A percentile compares a stretch with the other conserved stretches of the same genome.
phyloP scores from a whole-genome alignment of 2,888 invertebrate genomes.

The Clivina fossor region DNA sequence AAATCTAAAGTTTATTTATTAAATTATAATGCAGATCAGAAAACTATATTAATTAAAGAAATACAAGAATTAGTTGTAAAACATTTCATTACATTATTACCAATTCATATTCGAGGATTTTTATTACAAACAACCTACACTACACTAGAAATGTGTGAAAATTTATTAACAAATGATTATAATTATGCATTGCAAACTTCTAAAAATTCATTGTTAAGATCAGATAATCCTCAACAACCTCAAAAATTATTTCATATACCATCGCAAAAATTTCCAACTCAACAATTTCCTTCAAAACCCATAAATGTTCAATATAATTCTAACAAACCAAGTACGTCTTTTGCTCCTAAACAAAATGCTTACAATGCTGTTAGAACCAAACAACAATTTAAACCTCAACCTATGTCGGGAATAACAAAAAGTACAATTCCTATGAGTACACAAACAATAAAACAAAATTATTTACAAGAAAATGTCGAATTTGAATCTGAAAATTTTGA shows the following conservation, averaged over 20 bases:
- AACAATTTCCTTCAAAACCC: background rate
- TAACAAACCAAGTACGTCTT: background rate
- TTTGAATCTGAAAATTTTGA: background rate
- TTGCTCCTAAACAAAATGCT: background rate
- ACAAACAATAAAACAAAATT: background rate
- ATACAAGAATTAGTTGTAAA: too few species aligned
- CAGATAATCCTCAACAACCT: background rate
- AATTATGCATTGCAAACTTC: background rate
- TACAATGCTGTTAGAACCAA: background rate
- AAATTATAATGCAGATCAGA: too few species aligned
- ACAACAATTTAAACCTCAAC: background rate
- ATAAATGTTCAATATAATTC: background rate
- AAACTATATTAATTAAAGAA: too few species aligned
- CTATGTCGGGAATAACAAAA: background rate
- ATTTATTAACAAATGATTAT: background rate
- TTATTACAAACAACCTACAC: too few species aligned
- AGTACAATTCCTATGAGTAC: background rate
- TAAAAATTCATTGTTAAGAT: background rate
- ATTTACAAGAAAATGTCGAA: background rate
- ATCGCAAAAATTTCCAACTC: background rate
- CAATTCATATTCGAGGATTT: too few species aligned
- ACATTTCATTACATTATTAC: too few species aligned
- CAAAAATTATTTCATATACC: background rate
- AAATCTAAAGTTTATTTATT: too few species aligned
- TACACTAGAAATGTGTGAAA: too few species aligned